Percentiles rank a stretch among this genome's conserved stretches.
phyloP scores from a whole-genome alignment of 2,797 vertebrate species.

The Luscinia luscinia region DNA sequence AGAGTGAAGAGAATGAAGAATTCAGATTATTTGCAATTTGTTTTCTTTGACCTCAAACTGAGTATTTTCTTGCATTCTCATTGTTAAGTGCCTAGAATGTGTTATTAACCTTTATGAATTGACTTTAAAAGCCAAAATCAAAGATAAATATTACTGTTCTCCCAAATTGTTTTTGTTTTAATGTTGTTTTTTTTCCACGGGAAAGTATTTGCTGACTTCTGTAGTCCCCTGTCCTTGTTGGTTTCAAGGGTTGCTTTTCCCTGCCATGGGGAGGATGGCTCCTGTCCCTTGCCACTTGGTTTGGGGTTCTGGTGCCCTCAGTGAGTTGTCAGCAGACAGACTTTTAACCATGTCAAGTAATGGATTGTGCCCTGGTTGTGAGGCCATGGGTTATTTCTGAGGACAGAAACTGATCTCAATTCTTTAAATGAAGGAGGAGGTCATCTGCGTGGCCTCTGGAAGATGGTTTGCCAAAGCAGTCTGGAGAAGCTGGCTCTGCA shows the following conservation, averaged over 20 bases:
- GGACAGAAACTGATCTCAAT: background rate
- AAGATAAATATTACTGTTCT: background rate
- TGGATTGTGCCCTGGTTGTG: background rate
- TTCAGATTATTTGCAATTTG: background rate
- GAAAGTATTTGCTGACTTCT: background rate
- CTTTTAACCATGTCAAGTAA: background rate
- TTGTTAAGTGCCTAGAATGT: background rate
- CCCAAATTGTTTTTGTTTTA: background rate
- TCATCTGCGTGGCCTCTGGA: background rate
- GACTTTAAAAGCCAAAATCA: background rate
- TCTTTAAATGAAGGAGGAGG: background rate
- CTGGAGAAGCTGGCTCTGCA: background rate
- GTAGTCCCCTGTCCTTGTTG: background rate
- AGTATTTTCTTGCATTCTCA: background rate
- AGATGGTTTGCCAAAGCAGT: background rate
- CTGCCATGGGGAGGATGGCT: background rate
- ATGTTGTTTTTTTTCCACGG: background rate
- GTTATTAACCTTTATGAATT: background rate
- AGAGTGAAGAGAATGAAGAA: background rate
- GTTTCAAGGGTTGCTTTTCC: background rate
- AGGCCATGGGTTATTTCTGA: constrained; percentile 15
- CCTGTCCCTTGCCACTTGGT: background rate
- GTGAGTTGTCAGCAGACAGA: background rate
- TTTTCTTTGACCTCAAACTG: background rate
- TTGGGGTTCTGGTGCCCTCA: background rate